Evolutionary conservation across 2,888 invertebrate species (phyloP).

Genomic region (Drosophila kambysellisi): DNA sequence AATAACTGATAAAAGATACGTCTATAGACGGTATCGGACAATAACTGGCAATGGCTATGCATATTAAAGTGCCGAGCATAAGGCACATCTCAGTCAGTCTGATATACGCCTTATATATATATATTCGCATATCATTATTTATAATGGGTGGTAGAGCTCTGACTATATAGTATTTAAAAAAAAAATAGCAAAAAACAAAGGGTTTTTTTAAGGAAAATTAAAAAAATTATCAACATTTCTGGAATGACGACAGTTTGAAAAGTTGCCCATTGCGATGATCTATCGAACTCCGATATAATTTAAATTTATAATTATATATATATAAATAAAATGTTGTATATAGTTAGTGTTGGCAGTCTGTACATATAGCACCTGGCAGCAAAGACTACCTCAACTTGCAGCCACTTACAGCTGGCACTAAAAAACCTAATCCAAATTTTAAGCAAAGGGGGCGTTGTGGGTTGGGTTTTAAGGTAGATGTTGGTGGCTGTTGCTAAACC

Average conservation of each 20-base stretch:
- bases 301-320: too few species aligned
- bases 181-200: neutral
- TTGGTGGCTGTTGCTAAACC: conserved; percentile 27
- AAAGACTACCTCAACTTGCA: conserved; percentile 15
- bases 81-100: neutral
- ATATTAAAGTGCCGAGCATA: conserved; percentile 42
- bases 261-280: too few species aligned
- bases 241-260: too few species aligned
- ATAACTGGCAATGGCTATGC: conserved; percentile 36
- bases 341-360: neutral
- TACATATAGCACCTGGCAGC: too few species aligned
- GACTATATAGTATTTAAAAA: neutral
- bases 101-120: conserved; percentile 3
- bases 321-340: neutral
- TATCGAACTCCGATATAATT: too few species aligned
- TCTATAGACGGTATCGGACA: conserved; percentile 38
- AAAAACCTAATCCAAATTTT: conserved; percentile 22
- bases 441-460: neutral
- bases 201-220: neutral
- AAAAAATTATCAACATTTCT: neutral
- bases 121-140: too few species aligned
- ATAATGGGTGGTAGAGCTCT: neutral
- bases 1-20: conserved; percentile 26
- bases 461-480: conserved; percentile 23
- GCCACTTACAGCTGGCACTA: conserved; percentile 19